Base-by-base conservation (phyloP, 1,140 invertebrate species). In the Brachionus koreanus region DNA sequence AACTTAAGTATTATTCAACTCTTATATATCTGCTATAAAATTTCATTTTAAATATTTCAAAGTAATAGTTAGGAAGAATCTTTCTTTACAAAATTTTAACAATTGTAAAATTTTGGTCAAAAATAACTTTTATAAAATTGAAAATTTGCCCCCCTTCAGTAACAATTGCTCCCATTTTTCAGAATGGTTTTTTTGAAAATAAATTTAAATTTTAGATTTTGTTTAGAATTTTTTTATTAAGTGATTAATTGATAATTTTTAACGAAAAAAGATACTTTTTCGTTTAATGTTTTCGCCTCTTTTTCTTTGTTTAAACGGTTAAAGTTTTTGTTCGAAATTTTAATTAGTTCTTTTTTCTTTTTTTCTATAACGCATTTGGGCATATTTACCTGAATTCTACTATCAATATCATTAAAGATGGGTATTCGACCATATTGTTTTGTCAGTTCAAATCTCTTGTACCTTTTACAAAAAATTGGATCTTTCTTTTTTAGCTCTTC, bases 211-310 rank as follows among this genome's bases (percentile, higher is more conserved):
- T 29, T 29, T 46, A 12, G n/a, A 46, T 46, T 57, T 57, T n/a
- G n/a, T 57, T 16, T 16, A 10, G n/a, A 12, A n/a, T 46, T 2
- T 57, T 57, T 57, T 57, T 29, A 46, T 74, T 74, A 74, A 42
- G 69, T 46, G 13, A 46, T 43, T 42, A 74, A 25, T 25, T 46
- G 39, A 29, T 74, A 74, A 46, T 74, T 74, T 74, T 74, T 74
- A 35, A 74, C 29, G 43, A 74, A 74, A 43, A 23, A 25, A 5
- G 69, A 6, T 12, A 74, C 39, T 74, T 74, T 74, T 23, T 74
- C 69, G 5, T 74, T 74, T 2, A 74, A 25, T 9, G 39, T 74
- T 74, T 39, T 46, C 0, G 19, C 25, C 13, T 74, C 42, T 29
- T 46, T 46, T 43, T 72, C 37, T 42, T 33, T 19, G 23, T 43